Evolutionary conservation across 2,797 vertebrate genomes (phyloP).

Genomic region (Phataginus tricuspis): DNA sequence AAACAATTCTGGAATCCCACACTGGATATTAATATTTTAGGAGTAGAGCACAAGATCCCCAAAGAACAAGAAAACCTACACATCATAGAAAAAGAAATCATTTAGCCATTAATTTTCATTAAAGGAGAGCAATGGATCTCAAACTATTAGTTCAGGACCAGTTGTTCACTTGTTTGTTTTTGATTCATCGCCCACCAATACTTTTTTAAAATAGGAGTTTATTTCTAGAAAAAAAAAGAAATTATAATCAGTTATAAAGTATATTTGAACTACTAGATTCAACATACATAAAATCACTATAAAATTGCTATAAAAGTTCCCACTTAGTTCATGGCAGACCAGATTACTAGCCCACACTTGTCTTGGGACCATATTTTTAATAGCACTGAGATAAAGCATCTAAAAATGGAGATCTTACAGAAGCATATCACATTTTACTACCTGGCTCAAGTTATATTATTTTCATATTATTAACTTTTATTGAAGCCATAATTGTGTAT

Average conservation of each 20-base stretch:
- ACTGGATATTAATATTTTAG: constrained; percentile 63
- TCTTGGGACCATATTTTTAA: constrained; percentile 13
- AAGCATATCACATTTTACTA: not conserved
- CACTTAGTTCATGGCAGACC: constrained; percentile 16
- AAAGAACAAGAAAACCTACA: constrained; percentile 12
- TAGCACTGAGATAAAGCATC: constrained; percentile 8
- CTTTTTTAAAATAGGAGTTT: constrained; percentile 24
- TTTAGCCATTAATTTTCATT: not conserved
- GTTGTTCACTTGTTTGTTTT: not conserved
- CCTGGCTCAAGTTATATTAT: not conserved
- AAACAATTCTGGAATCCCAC: constrained; percentile 50
- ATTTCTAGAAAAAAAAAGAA: constrained; percentile 50
- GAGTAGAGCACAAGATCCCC: not conserved
- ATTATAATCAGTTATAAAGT: not conserved
- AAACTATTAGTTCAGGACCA: not conserved
- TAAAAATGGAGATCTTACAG: constrained; percentile 21
- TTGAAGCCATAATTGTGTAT: not conserved
- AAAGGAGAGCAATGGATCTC: not conserved
- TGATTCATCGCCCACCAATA: not conserved
- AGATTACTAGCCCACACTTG: not conserved
- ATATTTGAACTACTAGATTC: constrained; percentile 24
- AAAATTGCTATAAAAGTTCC: not conserved
- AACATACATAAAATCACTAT: constrained; percentile 6
- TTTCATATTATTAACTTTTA: constrained; percentile 19
- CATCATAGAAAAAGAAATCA: constrained; percentile 38